Percentiles rank a stretch among this genome's conserved stretches.
phyloP scores from a whole-genome alignment of 2,888 invertebrate genomes.

The Tortricodes alternella region DNA sequence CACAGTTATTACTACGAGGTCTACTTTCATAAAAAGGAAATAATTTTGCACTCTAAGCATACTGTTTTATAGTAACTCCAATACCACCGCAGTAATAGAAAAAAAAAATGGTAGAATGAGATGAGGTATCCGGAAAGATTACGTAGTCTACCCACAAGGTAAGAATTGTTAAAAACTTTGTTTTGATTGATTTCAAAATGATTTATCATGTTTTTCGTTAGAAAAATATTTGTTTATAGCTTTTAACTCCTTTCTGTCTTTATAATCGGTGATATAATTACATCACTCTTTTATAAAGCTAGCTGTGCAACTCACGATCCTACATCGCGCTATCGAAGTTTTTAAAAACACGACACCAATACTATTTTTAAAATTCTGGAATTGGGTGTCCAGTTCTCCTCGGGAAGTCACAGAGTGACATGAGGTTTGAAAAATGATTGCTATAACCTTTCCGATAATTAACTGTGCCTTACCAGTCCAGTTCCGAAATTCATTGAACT shows the following conservation, averaged over 20 bases:
- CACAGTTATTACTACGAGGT: neutral
- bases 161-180: no score
- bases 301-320: neutral
- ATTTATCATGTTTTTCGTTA: no score
- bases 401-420: conserved; percentile 57
- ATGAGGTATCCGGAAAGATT: no score
- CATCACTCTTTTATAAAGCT: neutral
- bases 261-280: neutral
- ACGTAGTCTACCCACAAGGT: no score
- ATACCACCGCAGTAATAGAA: no score
- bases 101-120: no score
- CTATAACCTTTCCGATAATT: conserved; percentile 44
- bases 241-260: neutral
- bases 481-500: conserved; percentile 47
- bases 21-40: no score
- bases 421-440: conserved; percentile 42
- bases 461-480: conserved; percentile 40
- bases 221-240: no score
- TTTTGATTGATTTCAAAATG: no score
- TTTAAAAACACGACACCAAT: neutral
- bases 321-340: neutral
- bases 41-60: no score
- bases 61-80: no score
- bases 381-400: conserved; percentile 56
- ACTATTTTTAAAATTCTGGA: neutral